Evolutionary conservation across 2,888 invertebrate species (phyloP).

Genomic region (Megastigmus dorsalis): DNA sequence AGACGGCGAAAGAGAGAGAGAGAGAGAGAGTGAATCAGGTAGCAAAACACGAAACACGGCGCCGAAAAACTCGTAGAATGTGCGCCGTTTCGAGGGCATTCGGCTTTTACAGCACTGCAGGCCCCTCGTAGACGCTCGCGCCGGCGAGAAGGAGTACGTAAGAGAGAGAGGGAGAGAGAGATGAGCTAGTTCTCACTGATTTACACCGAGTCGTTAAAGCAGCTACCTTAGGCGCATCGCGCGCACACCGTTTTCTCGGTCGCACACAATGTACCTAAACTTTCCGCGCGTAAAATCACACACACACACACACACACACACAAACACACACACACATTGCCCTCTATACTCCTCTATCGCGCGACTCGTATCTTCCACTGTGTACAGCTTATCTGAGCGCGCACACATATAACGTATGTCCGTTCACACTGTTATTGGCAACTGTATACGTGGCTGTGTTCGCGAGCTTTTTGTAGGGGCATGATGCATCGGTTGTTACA

Average conservation of each 20-base stretch:
- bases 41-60: not conserved
- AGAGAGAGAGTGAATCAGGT: not conserved
- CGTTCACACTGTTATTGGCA: too few relatives aligned
- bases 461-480: too few relatives aligned
- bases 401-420: too few relatives aligned
- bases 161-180: conserved; percentile 19
- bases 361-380: too few relatives aligned
- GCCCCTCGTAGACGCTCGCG: not conserved
- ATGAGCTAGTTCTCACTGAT: conserved; percentile 58
- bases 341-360: too few relatives aligned
- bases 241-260: conserved; percentile 47
- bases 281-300: conserved; percentile 39
- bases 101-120: conserved; percentile 3
- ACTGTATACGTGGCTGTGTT: too few relatives aligned
- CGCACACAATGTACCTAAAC: conserved; percentile 48
- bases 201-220: conserved; percentile 59
- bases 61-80: conserved; percentile 14
- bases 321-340: too few relatives aligned
- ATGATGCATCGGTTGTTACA: too few relatives aligned
- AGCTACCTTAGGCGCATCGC: conserved; percentile 38
- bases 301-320: too few relatives aligned
- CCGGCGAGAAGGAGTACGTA: too few relatives aligned
- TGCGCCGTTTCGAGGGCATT: not conserved
- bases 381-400: too few relatives aligned
- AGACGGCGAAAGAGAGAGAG: not conserved